These are phyloP conservation scores for Lasioglossum villosulum DNA, from an alignment of 2,888 invertebrate species.

Conservation along the genomic window DNA sequence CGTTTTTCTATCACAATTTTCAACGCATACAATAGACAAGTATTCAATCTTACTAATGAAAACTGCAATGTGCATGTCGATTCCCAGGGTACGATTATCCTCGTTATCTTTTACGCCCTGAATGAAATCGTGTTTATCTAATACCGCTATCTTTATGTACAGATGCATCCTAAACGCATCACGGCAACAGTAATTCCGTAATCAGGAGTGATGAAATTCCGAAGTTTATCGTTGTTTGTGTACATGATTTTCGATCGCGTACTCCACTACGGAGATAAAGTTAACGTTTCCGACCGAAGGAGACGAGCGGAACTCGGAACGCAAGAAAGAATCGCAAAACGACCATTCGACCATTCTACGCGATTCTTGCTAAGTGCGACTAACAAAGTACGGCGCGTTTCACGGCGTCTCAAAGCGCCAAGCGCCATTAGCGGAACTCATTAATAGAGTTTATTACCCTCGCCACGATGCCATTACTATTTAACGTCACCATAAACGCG, in stretches of 20 bases:
- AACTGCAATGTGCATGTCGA: neutral
- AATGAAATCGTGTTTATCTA: neutral
- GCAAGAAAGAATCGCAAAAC: neutral
- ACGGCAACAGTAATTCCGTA: neutral
- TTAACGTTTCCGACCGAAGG: neutral
- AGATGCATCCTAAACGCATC: neutral
- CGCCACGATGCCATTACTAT: constrained; percentile 35
- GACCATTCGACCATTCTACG: neutral
- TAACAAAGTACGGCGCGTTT: constrained; percentile 12
- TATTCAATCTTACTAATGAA: neutral
- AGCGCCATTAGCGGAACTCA: constrained; percentile 49
- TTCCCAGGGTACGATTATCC: neutral
- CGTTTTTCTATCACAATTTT: too few relatives aligned
- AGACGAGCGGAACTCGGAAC: neutral
- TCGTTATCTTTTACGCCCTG: neutral
- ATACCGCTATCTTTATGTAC: neutral
- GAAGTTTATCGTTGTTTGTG: neutral
- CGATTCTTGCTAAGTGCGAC: constrained; percentile 15
- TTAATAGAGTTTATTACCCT: constrained; percentile 51
- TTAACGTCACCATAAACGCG: constrained; percentile 54
- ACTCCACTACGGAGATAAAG: neutral
- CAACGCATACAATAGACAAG: too few relatives aligned
- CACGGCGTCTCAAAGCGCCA: constrained; percentile 25
- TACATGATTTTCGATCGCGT: neutral
- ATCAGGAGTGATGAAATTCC: neutral